These are phyloP conservation scores for Hybos culiciformis DNA, from an alignment of 2,888 invertebrate species.

Conservation along the genomic window DNA sequence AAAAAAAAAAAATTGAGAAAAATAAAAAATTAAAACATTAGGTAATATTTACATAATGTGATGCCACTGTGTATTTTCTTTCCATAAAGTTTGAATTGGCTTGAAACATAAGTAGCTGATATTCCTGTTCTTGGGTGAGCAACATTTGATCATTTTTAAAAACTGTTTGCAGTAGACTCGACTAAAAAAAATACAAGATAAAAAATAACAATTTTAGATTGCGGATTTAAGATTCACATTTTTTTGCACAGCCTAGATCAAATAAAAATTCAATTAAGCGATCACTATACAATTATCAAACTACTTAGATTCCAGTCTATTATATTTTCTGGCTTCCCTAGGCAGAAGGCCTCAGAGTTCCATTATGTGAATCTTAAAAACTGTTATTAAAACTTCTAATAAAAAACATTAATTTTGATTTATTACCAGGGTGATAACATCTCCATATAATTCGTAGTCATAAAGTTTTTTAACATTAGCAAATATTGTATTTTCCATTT, in stretches of 20 bases:
- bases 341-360: neutral
- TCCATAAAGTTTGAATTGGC: constrained; percentile 55
- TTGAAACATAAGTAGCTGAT: constrained; percentile 51
- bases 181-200: constrained; percentile 37
- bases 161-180: constrained; percentile 48
- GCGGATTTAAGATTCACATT: too few species aligned
- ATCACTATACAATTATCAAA: too few species aligned
- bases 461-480: constrained; percentile 56
- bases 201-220: constrained; percentile 2
- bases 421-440: constrained; percentile 54
- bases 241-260: too few species aligned
- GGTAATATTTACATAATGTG: constrained; percentile 40
- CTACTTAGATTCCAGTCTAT: too few species aligned
- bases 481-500: constrained; percentile 43
- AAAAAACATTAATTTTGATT: neutral
- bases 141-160: constrained; percentile 45
- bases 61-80: constrained; percentile 53
- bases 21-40: too few species aligned
- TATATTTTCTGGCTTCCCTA: too few species aligned
- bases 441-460: constrained; percentile 56
- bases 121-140: constrained; percentile 43
- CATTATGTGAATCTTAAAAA: neutral
- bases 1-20: too few species aligned
- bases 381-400: neutral
- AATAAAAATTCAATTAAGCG: too few species aligned